These are phyloP conservation scores for Pseudopipra pipra DNA, from an alignment of 2,113 vertebrate genomes.

Conservation along the genomic window DNA sequence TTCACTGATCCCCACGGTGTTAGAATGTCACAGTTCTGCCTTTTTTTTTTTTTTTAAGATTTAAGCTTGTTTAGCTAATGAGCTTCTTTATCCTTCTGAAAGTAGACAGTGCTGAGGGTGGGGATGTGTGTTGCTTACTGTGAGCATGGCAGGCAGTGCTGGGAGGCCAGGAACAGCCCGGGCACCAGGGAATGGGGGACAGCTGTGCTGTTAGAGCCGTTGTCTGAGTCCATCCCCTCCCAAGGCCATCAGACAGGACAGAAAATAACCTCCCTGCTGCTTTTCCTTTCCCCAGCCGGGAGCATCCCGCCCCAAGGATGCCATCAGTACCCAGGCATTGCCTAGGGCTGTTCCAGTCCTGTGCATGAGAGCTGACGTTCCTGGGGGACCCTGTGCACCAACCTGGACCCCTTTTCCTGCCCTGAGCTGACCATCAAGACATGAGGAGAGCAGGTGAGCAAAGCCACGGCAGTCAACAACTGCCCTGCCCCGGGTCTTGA, in stretches of 20 bases:
- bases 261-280: neutral
- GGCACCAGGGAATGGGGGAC: neutral
- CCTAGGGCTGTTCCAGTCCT: neutral
- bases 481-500: fast-evolving
- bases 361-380: fast-evolving
- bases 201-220: neutral
- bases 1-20: neutral
- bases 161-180: neutral
- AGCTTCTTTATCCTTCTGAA: neutral
- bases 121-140: neutral
- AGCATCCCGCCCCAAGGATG: neutral
- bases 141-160: fast-evolving
- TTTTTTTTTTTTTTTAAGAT: neutral
- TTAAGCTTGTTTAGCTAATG: neutral
- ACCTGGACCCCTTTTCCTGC: neutral
- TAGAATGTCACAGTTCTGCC: neutral
- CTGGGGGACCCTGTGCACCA: neutral
- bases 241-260: fast-evolving
- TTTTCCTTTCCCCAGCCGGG: neutral
- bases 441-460: constrained; percentile 12
- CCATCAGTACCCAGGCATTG: neutral
- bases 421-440: neutral
- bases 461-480: fast-evolving
- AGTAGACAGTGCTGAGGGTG: neutral
- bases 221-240: neutral